Base-by-base conservation (phyloP, 2,113 vertebrate genomes). In the Propithecus coquereli region DNA sequence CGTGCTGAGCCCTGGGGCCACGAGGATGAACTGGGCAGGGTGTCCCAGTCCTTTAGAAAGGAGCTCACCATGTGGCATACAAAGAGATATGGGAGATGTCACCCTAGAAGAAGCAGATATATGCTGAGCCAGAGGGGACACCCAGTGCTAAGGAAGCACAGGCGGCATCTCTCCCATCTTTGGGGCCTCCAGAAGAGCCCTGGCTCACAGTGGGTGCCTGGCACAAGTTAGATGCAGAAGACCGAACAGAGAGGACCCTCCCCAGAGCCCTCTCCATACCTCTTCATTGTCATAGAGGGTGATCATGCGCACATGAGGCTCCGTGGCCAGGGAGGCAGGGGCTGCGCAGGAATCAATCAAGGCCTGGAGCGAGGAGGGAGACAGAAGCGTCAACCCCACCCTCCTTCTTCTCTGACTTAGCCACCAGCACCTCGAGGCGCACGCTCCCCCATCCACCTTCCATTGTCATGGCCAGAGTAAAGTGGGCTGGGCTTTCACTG, bases 271-370 rank as follows among this genome's bases (percentile, higher is more conserved):
- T n/a, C 90, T 0, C 0, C 11, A 0, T 40, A 99, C 99, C 99
- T 99, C 99, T 95, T 99, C 99, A 0, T 99, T 99, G 98, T 99
- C 99, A 0, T 99, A 99, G 37, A 99, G 99, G 0, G 99, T 98
- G 6, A 99, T 97, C 99, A 99, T 98, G 85, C 99, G 99, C 95
- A 99, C 96, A 0, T 99, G 99, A 80, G 99, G 96, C 7, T 99
- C 99, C 65, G 95, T 91, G 43, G 96, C 97, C 86, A 99, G 98
- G 70, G 99, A 99, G 13, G 98, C 98, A 68, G 98, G 98, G 0
- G 95, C 90, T 4, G 99, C 17, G 0, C 98, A 99, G 1, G 99
- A 99, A 52, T 99, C 98, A 18, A 99, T 96, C 98, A 99, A 98
- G 3, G 98, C 99, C 99, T 99, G 98, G 71, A n/a, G 47, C 10